Evolutionary conservation across 1,140 invertebrate species (phyloP), one percentile per base, ranked within the genome.

Genomic region (Drosophila simulans): DNA sequence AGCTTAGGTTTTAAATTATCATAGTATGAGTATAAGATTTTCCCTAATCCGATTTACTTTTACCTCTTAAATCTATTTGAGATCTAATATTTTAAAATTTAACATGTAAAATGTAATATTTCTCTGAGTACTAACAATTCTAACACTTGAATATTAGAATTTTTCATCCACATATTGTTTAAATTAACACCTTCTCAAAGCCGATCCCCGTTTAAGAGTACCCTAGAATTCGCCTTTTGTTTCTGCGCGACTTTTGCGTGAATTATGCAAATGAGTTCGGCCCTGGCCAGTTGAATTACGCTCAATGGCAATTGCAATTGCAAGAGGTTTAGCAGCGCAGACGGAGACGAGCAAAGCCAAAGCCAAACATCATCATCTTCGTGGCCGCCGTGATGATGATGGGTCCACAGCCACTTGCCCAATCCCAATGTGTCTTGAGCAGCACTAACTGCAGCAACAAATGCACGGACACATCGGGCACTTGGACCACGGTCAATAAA

Each of bases 401-500:
- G 34, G 34, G 43, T 25, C 4, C 53, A 13, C 40, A 70, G 76
- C 56, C 80, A 83, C 80, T 83, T 84, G 76, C 76, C 77, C 45
- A 62, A 62, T 62, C 59, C 37, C 35, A 51, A 75, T 75, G 72
- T 72, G 46, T 59, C 60, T 66, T 64, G 69, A 77, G 74, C 77
- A 75, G 58, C 63, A 57, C 66, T 45, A 69, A 77, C 69, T 43
- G 55, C 71, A 74, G 56, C 54, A 59, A 64, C 56, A 75, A 74
- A 80, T 80, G 69, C 59, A 83, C 49, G 72, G 64, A 84, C 79
- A 55, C 80, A 76, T 63, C 73, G 42, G 40, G 40, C 64, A 70
- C 64, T 77, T 58, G 66, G 66, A 51, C 74, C 60, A 58, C 71
- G 79, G 80, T 83, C 80, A 83, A 83, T 83, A 84, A 73, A 78